Evolutionary conservation across 1,140 invertebrate genomes (phyloP).

Genomic region (Drosophila yakuba): DNA sequence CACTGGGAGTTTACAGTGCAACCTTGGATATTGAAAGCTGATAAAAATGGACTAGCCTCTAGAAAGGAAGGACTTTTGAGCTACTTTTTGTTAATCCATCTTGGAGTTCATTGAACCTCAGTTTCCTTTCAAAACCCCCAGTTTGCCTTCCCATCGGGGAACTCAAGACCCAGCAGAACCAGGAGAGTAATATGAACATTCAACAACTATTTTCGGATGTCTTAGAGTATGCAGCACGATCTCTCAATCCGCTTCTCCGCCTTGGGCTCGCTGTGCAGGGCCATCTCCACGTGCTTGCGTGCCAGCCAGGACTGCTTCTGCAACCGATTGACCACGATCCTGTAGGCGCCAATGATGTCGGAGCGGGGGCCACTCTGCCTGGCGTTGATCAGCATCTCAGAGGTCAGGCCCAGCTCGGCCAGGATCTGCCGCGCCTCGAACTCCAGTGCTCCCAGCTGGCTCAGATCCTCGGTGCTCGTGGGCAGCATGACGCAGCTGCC

Average conservation of each 20-base stretch:
- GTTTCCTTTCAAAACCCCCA: neutral
- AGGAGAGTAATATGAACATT: conserved; percentile 46
- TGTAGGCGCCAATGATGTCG: conserved; percentile 85
- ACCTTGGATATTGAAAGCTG: neutral
- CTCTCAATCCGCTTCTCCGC: conserved; percentile 75
- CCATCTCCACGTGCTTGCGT: conserved; percentile 79
- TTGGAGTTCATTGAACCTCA: neutral
- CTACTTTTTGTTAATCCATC: neutral
- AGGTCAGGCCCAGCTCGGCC: conserved; percentile 81
- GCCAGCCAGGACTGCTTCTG: conserved; percentile 83
- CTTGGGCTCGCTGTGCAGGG: conserved; percentile 77
- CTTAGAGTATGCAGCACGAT: conserved; percentile 82
- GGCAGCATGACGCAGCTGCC: conserved; percentile 85
- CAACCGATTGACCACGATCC: conserved; percentile 85
- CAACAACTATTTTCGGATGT: conserved; percentile 29
- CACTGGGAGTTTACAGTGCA: neutral
- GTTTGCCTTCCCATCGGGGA: conserved; percentile 14
- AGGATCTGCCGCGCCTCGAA: conserved; percentile 84
- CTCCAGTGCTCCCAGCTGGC: conserved; percentile 80
- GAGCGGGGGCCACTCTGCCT: conserved; percentile 84
- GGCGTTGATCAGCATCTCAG: conserved; percentile 83
- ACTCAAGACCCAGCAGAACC: conserved; percentile 19
- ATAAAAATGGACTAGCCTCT: neutral
- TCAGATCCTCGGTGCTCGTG: conserved; percentile 84
- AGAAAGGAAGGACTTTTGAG: neutral